A percentile compares a stretch with the other conserved stretches of the same genome.
Conservation (phyloP, 2,113 vertebrate genomes). For the Sphyrna mokarran region DNA sequence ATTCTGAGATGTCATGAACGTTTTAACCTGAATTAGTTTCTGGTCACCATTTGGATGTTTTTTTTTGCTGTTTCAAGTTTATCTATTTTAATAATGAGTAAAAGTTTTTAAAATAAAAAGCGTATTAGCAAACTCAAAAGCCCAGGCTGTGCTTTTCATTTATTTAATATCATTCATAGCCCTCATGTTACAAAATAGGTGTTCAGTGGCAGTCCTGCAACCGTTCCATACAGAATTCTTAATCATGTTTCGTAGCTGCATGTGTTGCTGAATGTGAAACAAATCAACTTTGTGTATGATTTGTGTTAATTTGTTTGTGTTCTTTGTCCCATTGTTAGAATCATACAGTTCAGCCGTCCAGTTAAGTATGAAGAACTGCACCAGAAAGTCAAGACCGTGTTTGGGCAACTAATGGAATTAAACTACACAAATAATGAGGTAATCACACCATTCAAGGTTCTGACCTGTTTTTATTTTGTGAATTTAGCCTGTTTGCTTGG, state of each 20-base stretch:
- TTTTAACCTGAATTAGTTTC: neutral
- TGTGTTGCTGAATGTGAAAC: neutral
- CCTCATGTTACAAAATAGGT: neutral
- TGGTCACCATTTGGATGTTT: neutral
- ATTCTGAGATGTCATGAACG: neutral
- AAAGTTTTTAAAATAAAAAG: neutral
- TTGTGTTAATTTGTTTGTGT: neutral
- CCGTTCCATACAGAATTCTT: neutral
- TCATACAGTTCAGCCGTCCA: constrained; percentile 81
- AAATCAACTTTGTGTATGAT: neutral
- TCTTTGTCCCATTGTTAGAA: constrained; percentile 54
- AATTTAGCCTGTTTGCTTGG: neutral
- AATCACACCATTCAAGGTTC: constrained; percentile 11
- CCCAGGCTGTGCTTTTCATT: neutral
- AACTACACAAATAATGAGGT: constrained; percentile 96
- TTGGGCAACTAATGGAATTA: constrained; percentile 82
- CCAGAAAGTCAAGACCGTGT: constrained; percentile 81
- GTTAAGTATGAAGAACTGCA: constrained; percentile 85
- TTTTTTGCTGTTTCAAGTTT: neutral
- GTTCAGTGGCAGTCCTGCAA: neutral
- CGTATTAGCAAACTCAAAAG: neutral
- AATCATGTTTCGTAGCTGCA: neutral
- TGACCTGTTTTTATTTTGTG: neutral
- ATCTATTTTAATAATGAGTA: neutral
- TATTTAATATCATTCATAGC: neutral